Evolutionary conservation across 2,113 vertebrate genomes (phyloP).

Genomic region (Cyprinodon variegatus): DNA sequence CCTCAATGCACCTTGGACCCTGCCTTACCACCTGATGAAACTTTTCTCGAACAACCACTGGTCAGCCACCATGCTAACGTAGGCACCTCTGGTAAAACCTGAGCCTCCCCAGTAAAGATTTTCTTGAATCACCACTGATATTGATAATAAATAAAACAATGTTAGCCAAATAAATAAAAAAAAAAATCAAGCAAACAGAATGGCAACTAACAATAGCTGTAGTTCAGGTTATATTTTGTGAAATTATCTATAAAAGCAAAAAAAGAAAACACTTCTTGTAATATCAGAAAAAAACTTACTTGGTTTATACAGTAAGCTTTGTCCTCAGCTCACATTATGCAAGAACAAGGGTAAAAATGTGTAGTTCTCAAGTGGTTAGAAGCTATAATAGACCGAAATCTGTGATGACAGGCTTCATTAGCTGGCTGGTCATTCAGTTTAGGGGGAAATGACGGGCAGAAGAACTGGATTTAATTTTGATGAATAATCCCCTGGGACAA

Average conservation of each 20-base stretch:
- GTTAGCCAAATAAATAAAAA: neutral
- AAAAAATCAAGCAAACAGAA: neutral
- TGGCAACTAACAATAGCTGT: neutral
- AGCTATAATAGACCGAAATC: slow-evolving; percentile 43
- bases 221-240: neutral
- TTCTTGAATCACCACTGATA: too few species aligned
- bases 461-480: slow-evolving; percentile 50
- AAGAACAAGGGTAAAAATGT: neutral
- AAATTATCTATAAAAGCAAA: neutral
- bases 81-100: too few species aligned
- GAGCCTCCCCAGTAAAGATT: too few species aligned
- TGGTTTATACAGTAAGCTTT: neutral
- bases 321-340: neutral
- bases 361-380: slow-evolving; percentile 27
- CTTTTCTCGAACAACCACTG: too few species aligned
- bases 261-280: neutral
- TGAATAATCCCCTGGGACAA: slow-evolving; percentile 46
- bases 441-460: slow-evolving; percentile 35
- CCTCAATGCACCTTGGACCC: too few species aligned
- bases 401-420: slow-evolving; percentile 58
- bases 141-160: too few species aligned
- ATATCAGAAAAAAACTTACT: neutral
- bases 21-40: too few species aligned
- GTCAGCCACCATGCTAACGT: too few species aligned
- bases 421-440: slow-evolving; percentile 58